Conservation (phyloP, 2,888 invertebrate genomes). For the Heliconius ismenius region DNA sequence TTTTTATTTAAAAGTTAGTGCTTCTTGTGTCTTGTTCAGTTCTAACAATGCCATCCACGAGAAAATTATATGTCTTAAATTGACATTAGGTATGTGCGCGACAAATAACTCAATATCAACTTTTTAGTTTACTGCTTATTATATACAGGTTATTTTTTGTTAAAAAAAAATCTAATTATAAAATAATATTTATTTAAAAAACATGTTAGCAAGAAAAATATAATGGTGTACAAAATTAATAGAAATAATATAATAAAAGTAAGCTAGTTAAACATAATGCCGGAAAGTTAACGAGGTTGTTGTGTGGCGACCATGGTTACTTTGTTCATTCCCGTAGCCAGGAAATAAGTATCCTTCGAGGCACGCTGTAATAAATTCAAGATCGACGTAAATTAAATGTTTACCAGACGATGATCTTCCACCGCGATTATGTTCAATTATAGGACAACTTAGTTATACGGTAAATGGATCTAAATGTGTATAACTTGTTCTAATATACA, state of each 20-base stretch:
- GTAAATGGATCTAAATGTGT: slow-evolving; percentile 14
- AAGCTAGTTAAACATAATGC: slow-evolving; percentile 64
- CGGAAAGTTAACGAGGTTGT: slow-evolving; percentile 68
- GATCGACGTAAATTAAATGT: slow-evolving; percentile 45
- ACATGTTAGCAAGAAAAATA: slow-evolving; percentile 19
- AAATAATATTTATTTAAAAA: too few relatives aligned
- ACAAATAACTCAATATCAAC: too few relatives aligned
- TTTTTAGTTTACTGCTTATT: too few relatives aligned
- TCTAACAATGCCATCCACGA: too few relatives aligned
- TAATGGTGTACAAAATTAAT: slow-evolving; percentile 51
- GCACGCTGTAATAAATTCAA: slow-evolving; percentile 47
- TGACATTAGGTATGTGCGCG: too few relatives aligned
- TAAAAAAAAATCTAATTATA: too few relatives aligned
- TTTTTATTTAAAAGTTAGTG: too few relatives aligned
- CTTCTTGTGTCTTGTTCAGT: too few relatives aligned
- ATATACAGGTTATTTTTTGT: too few relatives aligned
- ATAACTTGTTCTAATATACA: slow-evolving; percentile 8
- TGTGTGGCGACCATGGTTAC: slow-evolving; percentile 54
- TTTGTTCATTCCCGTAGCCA: slow-evolving; percentile 47
- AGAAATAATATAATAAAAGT: slow-evolving; percentile 58
- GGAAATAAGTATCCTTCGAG: slow-evolving; percentile 47
- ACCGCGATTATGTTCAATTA: slow-evolving; percentile 43
- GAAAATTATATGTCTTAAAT: too few relatives aligned
- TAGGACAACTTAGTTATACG: slow-evolving; percentile 39
- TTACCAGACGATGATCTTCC: slow-evolving; percentile 42